Percentiles rank a stretch among this genome's conserved stretches.
These are phyloP conservation scores for Alligator sinensis DNA, from an alignment of 2,113 vertebrate species.

Conservation along the genomic window DNA sequence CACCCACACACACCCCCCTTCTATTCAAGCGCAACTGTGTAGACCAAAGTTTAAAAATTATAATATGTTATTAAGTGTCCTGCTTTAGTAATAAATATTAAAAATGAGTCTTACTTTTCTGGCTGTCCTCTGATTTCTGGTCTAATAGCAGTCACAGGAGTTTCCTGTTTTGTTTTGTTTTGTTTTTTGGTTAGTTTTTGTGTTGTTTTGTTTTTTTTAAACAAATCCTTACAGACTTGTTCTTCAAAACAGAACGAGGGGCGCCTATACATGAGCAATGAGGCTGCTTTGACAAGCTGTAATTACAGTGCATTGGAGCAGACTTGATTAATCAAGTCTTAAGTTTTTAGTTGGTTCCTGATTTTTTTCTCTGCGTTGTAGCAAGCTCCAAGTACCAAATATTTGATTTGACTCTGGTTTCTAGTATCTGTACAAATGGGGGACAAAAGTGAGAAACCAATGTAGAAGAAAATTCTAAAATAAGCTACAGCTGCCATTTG, in stretches of 20 bases:
- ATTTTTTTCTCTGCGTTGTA: not conserved
- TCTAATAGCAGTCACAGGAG: not conserved
- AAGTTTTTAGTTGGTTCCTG: not conserved
- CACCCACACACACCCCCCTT: rapidly evolving
- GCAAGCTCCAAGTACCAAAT: not conserved
- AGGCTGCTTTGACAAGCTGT: rapidly evolving
- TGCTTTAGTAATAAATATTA: not conserved
- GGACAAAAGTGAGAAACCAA: not conserved
- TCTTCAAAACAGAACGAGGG: too few species aligned
- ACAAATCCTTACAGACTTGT: too few species aligned
- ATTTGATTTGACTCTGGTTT: not conserved
- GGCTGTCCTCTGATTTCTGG: not conserved
- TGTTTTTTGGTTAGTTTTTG: too few species aligned
- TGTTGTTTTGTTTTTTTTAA: too few species aligned
- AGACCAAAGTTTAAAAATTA: not conserved
- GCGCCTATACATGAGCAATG: not conserved
- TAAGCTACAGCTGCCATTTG: not conserved
- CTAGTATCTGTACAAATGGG: not conserved
- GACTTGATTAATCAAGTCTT: too few species aligned
- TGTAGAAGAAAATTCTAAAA: not conserved
- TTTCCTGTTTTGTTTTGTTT: not conserved
- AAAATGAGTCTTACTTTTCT: not conserved
- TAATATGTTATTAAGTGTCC: not conserved
- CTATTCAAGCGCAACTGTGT: not conserved
- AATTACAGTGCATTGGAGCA: too few species aligned